Percentiles rank a stretch among this genome's conserved stretches.
Conservation (phyloP, 2,797 vertebrate species). For the Margarornis squamiger region DNA sequence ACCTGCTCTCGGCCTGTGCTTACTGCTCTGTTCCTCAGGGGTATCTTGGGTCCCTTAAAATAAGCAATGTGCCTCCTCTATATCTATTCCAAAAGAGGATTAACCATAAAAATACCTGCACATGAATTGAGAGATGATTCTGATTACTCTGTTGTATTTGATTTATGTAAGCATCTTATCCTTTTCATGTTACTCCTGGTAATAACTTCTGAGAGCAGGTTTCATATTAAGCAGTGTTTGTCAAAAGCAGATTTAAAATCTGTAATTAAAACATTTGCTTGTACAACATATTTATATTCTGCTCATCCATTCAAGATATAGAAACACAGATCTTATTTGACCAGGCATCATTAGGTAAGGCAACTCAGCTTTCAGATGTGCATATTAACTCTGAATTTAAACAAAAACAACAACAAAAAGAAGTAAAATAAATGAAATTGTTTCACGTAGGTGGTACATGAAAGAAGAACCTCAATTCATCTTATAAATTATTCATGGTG, state of each 20-base stretch:
- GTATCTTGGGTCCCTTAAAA: not conserved
- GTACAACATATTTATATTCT: conserved; percentile 19
- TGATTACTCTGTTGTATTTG: not conserved
- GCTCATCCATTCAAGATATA: not conserved
- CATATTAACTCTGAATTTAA: not conserved
- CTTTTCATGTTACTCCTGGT: not conserved
- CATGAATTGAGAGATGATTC: not conserved
- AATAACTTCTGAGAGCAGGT: not conserved
- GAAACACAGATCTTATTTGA: not conserved
- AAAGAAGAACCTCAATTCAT: conserved; percentile 26
- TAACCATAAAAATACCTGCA: not conserved
- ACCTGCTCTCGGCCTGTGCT: not conserved
- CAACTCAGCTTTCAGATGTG: not conserved
- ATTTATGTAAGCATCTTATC: not conserved
- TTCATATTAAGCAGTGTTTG: conserved; percentile 19
- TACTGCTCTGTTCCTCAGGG: not conserved
- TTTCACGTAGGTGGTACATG: conserved; percentile 23
- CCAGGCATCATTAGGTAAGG: not conserved
- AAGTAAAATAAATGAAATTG: conserved; percentile 42
- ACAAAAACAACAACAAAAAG: not conserved
- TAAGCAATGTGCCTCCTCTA: fast-evolving
- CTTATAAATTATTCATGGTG: conserved; percentile 49
- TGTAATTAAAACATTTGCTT: conserved; percentile 44
- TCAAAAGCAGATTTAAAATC: conserved; percentile 47
- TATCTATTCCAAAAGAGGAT: not conserved